Evolutionary conservation across 2,797 vertebrate species (phyloP).

Genomic region (Phrynocephalus guinanensis): DNA sequence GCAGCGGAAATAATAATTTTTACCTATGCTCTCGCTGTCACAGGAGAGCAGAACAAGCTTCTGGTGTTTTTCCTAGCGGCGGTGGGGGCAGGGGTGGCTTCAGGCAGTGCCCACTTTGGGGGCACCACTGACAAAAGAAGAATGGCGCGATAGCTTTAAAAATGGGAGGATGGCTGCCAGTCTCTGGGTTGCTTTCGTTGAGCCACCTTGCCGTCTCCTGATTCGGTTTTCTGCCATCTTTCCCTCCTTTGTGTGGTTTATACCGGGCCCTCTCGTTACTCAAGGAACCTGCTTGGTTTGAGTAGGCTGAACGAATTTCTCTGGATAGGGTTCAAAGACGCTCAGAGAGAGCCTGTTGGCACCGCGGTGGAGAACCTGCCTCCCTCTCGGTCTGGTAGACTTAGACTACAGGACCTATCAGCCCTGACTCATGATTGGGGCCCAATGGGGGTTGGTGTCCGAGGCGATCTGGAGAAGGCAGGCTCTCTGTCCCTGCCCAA

Average conservation of each 20-base stretch:
- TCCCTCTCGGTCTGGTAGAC: no score
- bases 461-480: neutral
- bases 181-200: neutral
- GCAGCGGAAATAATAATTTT: neutral
- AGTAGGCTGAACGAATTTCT: neutral
- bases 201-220: no score
- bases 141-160: neutral
- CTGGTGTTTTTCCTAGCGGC: neutral
- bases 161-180: neutral
- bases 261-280: neutral
- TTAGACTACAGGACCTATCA: no score
- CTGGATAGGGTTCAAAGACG: neutral
- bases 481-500: neutral
- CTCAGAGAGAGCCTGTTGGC: neutral
- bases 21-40: no score
- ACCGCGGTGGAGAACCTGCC: neutral
- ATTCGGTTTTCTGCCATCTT: no score
- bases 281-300: neutral
- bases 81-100: no score
- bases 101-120: neutral
- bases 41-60: neutral
- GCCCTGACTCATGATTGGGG: neutral
- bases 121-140: neutral
- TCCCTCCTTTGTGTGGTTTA: neutral
- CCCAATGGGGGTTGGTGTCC: no score